A percentile compares a stretch with the other conserved stretches of the same genome.
Conservation (phyloP, 1,140 invertebrate genomes). For the Sitodiplosis mosellana region DNA sequence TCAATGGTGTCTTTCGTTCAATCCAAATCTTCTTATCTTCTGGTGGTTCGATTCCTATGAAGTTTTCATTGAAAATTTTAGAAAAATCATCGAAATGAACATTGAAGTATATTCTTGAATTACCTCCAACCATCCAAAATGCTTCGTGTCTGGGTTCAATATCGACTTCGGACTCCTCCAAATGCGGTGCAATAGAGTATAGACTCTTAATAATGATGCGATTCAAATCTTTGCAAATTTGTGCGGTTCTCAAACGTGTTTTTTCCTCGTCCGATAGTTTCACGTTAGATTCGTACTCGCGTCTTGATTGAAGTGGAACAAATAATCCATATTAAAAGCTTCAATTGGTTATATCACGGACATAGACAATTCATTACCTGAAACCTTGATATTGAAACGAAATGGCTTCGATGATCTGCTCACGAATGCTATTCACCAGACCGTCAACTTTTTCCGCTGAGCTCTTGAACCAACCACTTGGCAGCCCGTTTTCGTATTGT, state of each 20-base stretch:
- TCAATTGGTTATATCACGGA: background rate
- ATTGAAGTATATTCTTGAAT: no score
- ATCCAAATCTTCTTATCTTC: slow-evolving; percentile 17
- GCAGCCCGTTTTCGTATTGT: slow-evolving; percentile 32
- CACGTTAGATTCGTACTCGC: background rate
- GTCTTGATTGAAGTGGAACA: background rate
- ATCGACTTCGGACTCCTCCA: slow-evolving; percentile 47
- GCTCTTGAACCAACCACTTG: slow-evolving; percentile 29
- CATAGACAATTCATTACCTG: background rate
- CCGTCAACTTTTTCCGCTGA: slow-evolving; percentile 23
- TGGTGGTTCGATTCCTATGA: slow-evolving; percentile 29
- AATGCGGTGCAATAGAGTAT: slow-evolving; percentile 32
- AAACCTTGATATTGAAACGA: background rate
- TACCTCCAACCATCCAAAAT: slow-evolving; percentile 56
- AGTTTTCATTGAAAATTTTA: no score
- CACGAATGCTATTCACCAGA: slow-evolving; percentile 14
- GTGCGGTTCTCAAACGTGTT: background rate
- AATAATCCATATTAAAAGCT: no score
- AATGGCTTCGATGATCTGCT: background rate
- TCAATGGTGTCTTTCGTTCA: slow-evolving; percentile 19
- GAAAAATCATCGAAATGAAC: no score
- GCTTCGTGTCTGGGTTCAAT: slow-evolving; percentile 55
- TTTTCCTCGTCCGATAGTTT: background rate
- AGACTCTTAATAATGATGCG: slow-evolving; percentile 39
- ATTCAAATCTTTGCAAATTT: background rate